Conservation (phyloP, 2,113 vertebrate genomes). For the Apeltes quadracus region DNA sequence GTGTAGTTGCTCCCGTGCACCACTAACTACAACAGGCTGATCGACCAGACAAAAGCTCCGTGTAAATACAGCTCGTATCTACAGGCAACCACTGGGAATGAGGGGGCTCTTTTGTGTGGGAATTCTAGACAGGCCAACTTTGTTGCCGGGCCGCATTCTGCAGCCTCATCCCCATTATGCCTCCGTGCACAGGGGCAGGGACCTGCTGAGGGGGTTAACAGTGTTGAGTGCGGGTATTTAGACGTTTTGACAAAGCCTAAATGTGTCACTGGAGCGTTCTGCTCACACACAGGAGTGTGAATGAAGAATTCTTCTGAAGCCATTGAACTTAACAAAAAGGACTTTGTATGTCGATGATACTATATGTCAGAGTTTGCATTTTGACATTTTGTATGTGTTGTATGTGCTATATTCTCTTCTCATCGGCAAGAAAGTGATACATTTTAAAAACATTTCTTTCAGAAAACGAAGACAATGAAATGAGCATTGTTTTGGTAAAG, state of each 20-base stretch:
- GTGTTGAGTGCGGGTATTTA: conserved; percentile 41
- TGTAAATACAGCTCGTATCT: conserved; percentile 74
- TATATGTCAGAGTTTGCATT: background rate
- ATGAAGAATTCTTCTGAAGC: conserved; percentile 1
- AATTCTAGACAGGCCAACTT: conserved; percentile 66
- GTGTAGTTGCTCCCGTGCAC: conserved; percentile 28
- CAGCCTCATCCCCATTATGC: conserved; percentile 65
- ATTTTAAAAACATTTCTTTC: conserved; percentile 5
- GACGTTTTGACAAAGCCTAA: conserved; percentile 51
- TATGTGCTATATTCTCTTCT: background rate
- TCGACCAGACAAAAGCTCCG: conserved; percentile 65
- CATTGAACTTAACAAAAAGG: background rate
- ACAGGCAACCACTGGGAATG: conserved; percentile 74
- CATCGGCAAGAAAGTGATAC: background rate
- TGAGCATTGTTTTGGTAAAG: background rate
- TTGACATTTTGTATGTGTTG: background rate
- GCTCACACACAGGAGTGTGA: background rate
- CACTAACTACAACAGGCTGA: conserved; percentile 56
- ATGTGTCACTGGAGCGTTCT: conserved; percentile 54
- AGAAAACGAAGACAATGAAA: background rate
- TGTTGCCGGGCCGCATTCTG: conserved; percentile 65
- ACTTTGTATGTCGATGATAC: background rate
- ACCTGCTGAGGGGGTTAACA: conserved; percentile 40
- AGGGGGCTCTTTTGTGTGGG: conserved; percentile 70
- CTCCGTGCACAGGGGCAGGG: conserved; percentile 35